Evolutionary conservation across 2,113 vertebrate species (phyloP), one percentile per base, ranked within the genome.

Genomic region (Nesogale talazaci): DNA sequence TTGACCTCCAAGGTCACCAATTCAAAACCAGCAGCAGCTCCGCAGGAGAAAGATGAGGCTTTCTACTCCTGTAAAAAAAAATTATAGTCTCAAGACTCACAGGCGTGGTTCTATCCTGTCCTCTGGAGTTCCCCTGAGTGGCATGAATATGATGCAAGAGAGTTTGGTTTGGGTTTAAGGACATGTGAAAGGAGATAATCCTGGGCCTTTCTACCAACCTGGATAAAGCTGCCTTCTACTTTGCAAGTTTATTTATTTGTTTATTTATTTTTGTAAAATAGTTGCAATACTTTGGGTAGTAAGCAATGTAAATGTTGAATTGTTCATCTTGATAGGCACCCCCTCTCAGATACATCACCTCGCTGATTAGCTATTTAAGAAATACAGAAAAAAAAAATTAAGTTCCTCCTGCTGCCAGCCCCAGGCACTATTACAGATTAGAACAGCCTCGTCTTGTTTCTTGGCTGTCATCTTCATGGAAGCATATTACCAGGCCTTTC

Each of bases 211-310:
- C 5, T 65, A 31, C 65, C 85, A 63, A 27, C 61, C 59, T 46
- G 36, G 5, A 29, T 34, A 36, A 23, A 42, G 7, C 59, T 83
- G 4, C 77, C 82, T 79, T 88, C 23, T 4, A 52, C 27, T 74
- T 7, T 46, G 14, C 70, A 63, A 52, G 38, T 78, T 38, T 79
- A 25, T 78, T 88, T 93, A n/a, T n/a, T n/a, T n/a, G n/a, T n/a
- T n/a, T n/a, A n/a, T n/a, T n/a, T n/a, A n/a, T 52, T 52, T 52
- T 70, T 83, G n/a, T 85, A 82, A 95, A 93, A 77, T 80, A 67
- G 59, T 67, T 52, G 11, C 38, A 94, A 27, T 81, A 46, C 74
- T 95, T 83, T 76, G 40, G 61, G 91, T 88, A 82, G 90, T 74
- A 46, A 56, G 74, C 83, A 36, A 61, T 84, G 65, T 1, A 9